Base-by-base conservation (phyloP, 2,888 invertebrate genomes). In the Galerucella pusilla region DNA sequence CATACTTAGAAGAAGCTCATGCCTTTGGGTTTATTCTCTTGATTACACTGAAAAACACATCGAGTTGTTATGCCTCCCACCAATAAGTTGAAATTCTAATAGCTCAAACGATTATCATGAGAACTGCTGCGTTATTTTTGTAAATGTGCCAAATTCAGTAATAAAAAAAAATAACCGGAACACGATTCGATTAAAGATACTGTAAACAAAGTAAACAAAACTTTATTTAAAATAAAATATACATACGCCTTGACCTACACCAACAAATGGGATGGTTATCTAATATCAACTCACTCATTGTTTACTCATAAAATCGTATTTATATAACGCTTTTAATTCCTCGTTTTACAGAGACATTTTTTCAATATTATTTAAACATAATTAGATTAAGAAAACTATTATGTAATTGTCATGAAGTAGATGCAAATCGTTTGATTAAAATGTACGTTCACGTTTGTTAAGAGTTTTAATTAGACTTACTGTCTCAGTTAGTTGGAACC, bases 171-270 rank as follows among this genome's bases (percentile, higher is more conserved):
- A 68, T 2, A 52, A 68, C 9, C 42, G 20, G 16, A 28, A 68
- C 57, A 35, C 54, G 57, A 68, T 16, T 54, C 52, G 25, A 49
- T 68, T 68, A 57, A 71, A 71, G 71, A 71, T 71, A 71, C 16
- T 71, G 59, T 59, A 66, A 65, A 71, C 59, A 71, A 54, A n/a
- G 54, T 71, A 71, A 71, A 42, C 35, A 71, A 64, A 71, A 71
- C 54, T 71, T 71, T 67, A 72, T 72, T 72, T 66, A 72, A 57
- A 72, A 72, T 66, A 72, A 57, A 72, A 72, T 72, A 67, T 60
- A 66, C 45, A 65, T 45, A 20, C 12, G 64, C 49, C 72, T 66
- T 72, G 72, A 72, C 72, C 72, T 72, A 72, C 66, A 67, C 66
- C 66, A 72, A 72, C 60, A 59, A 59, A 67, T 67, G 72, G 66